Base-by-base conservation (phyloP, 1,140 invertebrate genomes). In the Bathynomus jamesi region DNA sequence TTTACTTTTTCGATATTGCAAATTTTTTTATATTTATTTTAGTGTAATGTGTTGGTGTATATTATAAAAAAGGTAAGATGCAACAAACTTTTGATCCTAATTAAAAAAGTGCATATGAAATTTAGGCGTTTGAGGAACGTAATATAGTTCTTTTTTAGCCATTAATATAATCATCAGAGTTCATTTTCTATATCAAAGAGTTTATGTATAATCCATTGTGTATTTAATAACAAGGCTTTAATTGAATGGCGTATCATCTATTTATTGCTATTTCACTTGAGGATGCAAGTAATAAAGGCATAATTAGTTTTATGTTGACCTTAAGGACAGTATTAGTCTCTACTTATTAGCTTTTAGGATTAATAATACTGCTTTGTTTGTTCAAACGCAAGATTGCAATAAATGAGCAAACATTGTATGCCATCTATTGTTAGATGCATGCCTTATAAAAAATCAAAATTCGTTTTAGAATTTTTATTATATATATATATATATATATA, bases 401-500 rank as follows among this genome's bases (percentile, higher is more conserved):
- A 21, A 53, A 53, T 53, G 21, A 21, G 13, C 40, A 53, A 53
- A 53, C 40, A 53, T 17, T 53, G 21, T 11, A 21, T 5, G 40
- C 13, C 40, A 53, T 53, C 13, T 3, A 53, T 53, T 53, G 40
- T 21, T 53, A 53, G 40, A 53, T 53, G 40, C 40, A 53, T 3
- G 21, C 32, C 40, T 53, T n/a, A n/a, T n/a, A n/a, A n/a, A n/a
- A n/a, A n/a, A n/a, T n/a, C n/a, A n/a, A n/a, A n/a, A n/a, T n/a
- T n/a, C n/a, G n/a, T n/a, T n/a, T n/a, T n/a, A n/a, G n/a, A n/a
- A n/a, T n/a, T 21, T 53, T 53, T 53, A 17, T 17, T 53, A 53
- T 53, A 53, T 53, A 53, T 53, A 5, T 53, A 53, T 53, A 53
- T 53, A 53, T 53, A 53, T 53, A 53, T 53, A 53, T 53, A 53